Evolutionary conservation across 1,140 invertebrate genomes (phyloP), one percentile per base, ranked within the genome.

Genomic region (Metopolophium dirhodum): DNA sequence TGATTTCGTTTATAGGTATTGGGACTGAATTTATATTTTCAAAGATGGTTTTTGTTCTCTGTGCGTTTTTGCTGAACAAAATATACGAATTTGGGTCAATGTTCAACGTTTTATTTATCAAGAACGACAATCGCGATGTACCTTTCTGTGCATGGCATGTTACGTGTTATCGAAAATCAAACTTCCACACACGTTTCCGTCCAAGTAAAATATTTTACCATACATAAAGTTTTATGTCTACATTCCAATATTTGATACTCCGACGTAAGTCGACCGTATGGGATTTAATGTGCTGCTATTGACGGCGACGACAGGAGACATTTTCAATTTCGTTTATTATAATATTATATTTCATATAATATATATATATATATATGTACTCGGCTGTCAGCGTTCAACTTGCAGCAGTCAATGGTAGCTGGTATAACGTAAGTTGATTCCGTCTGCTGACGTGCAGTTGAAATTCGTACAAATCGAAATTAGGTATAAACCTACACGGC

Each of bases 261-360:
- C 37, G 0, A 83, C 22, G 82, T 9, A 26, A 85, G 22, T 85
- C 82, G 82, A 23, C 35, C 82, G 82, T 41, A 11, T 26, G 26
- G 9, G 22, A 41, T 41, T 41, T 85, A 23, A 41, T 41, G 37
- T 8, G 37, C 22, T 45, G 41, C 83, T 23, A 37, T 37, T 82
- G 77, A 82, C 77, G 77, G 77, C 20, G 83, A 85, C 41, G 83
- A 85, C 41, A 47, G 83, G 30, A 37, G 77, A 82, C 77, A 23
- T 82, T 68, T 68, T 68, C 61, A 68, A 68, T 68, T 68, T 68
- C 11, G 61, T 68, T 68, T n/a, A 68, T 68, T 68, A n/a, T 68
- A 68, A n/a, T 68, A 68, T n/a, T 68, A 68, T 68, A n/a, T 68
- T 68, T 68, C 61, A n/a, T 68, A 68, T 22, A 0, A 22, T 54